Evolutionary conservation across 2,113 vertebrate genomes (phyloP), one percentile per base, ranked within the genome.

Genomic region (Pristiophorus japonicus): DNA sequence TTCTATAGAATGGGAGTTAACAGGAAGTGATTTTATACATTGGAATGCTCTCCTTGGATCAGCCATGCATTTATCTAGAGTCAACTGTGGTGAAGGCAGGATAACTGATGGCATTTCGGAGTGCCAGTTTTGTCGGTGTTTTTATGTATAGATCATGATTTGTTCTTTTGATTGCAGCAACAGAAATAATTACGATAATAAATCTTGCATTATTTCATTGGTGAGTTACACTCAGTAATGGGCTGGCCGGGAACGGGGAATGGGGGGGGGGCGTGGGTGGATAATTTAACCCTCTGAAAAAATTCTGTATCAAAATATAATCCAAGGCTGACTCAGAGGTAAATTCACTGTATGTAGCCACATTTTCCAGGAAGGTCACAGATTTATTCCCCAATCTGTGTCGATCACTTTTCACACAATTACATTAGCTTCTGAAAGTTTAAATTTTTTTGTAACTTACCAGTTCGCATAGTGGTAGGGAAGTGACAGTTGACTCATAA

Each of bases 1-100:
- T 51, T 51, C 38, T 94, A 94, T 94, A 70, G 42, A 94, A 70
- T 47, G 66, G 45, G 65, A 94, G 66, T 70, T 22, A 70, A 73
- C 38, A 70, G 93, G 45, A 70, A 94, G 66, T 94, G 42, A 70
- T 70, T 94, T 47, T 94, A 51, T 94, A 94, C 93, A 94, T 92
- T 92, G 88, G 59, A 92, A 63, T 92, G 88, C 88, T 92, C 38
- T 94, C 65, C 93, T 94, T 70, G 45, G 10, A 94, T 94, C 27
- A 70, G 93, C 42, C 93, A 2, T 73, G 14, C 27, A 70, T 94
- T 70, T 10, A 94, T 34, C 42, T 16, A 51, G 63, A 70, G 66
- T 94, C 42, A 94, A 70, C 38, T 94, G 65, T 47, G 93, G 66
- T 94, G 66, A 94, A 70, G 42, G 42, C 45, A 70, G 27, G 93